Conservation (phyloP, 2,888 invertebrate genomes). For the Epirrhoe tristata region DNA sequence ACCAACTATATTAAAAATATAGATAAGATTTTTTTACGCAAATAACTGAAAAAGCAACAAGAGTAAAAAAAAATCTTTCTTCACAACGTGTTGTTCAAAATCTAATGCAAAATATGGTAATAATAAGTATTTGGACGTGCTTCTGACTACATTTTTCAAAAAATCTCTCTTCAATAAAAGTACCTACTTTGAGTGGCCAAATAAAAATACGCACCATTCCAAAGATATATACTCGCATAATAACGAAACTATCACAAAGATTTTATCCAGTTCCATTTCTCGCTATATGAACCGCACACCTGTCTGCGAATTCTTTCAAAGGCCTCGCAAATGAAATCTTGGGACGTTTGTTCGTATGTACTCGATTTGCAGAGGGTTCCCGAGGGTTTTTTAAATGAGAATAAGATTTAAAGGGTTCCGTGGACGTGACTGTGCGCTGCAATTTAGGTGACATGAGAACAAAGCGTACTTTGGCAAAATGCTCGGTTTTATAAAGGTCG, state of each 20-base stretch:
- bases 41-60: too few species aligned
- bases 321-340: slow-evolving; percentile 29
- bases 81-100: too few species aligned
- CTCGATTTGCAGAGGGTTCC: slow-evolving; percentile 18
- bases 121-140: too few species aligned
- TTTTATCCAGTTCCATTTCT: not conserved
- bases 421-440: slow-evolving; percentile 14
- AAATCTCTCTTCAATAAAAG: too few species aligned
- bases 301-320: slow-evolving; percentile 19
- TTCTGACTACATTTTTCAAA: too few species aligned
- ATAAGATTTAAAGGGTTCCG: slow-evolving; percentile 24
- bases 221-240: too few species aligned
- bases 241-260: not conserved
- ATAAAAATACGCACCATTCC: too few species aligned
- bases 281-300: slow-evolving; percentile 11
- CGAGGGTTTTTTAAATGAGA: slow-evolving; percentile 27
- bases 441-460: slow-evolving; percentile 8
- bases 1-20: too few species aligned
- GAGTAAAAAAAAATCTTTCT: too few species aligned
- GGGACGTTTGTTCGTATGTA: slow-evolving; percentile 15
- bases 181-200: too few species aligned
- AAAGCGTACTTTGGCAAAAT: not conserved
- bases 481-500: not conserved
- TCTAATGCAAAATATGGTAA: too few species aligned
- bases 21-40: too few species aligned